These are phyloP conservation scores for Lamproptera curius DNA, from an alignment of 2,888 invertebrate species.

Conservation along the genomic window DNA sequence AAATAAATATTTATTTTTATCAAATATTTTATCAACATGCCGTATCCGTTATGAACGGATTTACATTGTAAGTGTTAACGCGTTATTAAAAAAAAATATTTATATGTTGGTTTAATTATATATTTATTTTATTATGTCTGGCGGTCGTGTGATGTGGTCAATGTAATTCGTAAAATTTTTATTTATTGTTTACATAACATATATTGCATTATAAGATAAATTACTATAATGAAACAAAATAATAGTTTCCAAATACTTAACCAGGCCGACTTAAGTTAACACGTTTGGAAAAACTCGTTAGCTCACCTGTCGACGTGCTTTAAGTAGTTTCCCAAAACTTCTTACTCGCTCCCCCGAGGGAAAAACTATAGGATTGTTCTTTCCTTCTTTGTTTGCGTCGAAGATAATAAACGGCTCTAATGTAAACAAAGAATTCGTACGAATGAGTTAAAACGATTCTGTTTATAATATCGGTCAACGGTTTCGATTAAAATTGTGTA, in stretches of 20 bases:
- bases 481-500: conserved; percentile 5
- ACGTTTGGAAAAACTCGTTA: conserved; percentile 15
- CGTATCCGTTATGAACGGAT: no score
- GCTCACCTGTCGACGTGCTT: conserved; percentile 4
- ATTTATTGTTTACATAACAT: no score
- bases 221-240: no score
- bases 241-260: neutral
- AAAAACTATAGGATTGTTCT: conserved; percentile 12
- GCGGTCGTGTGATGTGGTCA: no score
- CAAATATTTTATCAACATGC: no score
- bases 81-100: no score
- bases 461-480: conserved; percentile 9
- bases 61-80: no score
- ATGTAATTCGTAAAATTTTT: no score
- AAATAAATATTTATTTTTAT: no score
- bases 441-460: neutral
- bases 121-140: no score
- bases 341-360: conserved; percentile 1
- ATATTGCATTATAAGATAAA: no score
- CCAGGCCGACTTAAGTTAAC: neutral
- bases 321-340: conserved; percentile 15
- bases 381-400: neutral
- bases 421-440: conserved; percentile 3
- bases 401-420: conserved; percentile 9
- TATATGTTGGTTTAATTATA: no score